Percentiles rank a stretch among this genome's conserved stretches.
These are phyloP conservation scores for Morpho deidamia DNA, from an alignment of 2,888 invertebrate species.

Conservation along the genomic window DNA sequence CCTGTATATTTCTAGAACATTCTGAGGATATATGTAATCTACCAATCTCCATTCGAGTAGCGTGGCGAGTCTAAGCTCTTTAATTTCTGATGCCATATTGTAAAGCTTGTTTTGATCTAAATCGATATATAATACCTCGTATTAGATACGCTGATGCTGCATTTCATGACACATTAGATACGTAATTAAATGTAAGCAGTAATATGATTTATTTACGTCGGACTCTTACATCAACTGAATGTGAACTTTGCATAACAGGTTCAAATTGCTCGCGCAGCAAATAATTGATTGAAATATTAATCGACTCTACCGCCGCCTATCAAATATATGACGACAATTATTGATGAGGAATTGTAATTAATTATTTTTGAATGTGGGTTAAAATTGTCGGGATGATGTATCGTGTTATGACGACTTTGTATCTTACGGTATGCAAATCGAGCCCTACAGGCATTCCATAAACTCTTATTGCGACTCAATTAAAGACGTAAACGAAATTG, in stretches of 20 bases:
- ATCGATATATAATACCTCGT: no score
- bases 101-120: no score
- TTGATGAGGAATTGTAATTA: constrained; percentile 11
- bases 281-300: constrained; percentile 22
- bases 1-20: no score
- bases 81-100: no score
- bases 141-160: constrained; percentile 28
- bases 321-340: constrained; percentile 16
- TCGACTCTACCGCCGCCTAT: constrained; percentile 15
- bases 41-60: no score
- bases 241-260: constrained; percentile 21
- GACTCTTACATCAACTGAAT: constrained; percentile 22
- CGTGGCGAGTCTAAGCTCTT: no score
- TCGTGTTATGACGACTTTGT: background rate
- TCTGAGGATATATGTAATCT: no score
- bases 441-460: no score
- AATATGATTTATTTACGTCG: constrained; percentile 39
- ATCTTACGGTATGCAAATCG: no score
- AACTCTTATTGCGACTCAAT: no score
- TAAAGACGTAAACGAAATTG: no score
- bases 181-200: constrained; percentile 29
- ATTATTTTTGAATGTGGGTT: constrained; percentile 14
- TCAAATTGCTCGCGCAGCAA: constrained; percentile 18
- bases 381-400: constrained; percentile 8
- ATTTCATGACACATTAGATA: constrained; percentile 47